Conservation (phyloP, 2,797 vertebrate genomes). For the Lepus oiostolus region DNA sequence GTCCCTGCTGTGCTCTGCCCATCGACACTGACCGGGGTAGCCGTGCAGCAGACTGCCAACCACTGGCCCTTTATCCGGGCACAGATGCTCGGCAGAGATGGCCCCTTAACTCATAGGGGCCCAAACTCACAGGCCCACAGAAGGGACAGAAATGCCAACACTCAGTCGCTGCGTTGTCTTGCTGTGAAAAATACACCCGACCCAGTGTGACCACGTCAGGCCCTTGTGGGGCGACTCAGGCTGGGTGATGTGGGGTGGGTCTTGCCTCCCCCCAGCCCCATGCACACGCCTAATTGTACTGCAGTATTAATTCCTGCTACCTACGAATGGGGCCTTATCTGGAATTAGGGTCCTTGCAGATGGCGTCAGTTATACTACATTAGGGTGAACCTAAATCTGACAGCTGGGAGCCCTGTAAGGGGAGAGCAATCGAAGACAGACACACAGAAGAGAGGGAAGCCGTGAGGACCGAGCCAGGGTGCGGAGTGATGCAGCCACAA, state of each 20-base stretch:
- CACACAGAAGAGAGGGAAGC: not conserved
- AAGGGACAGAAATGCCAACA: not conserved
- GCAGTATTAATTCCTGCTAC: not conserved
- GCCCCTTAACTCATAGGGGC: not conserved
- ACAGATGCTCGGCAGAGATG: not conserved
- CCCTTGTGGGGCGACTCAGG: not conserved
- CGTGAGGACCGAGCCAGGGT: not conserved
- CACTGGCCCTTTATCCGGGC: not conserved
- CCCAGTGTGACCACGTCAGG: not conserved
- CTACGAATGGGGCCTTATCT: not conserved
- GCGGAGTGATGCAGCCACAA: fast-evolving
- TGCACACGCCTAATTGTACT: not conserved
- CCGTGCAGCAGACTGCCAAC: not conserved
- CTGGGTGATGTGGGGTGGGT: not conserved
- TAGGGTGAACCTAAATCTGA: not conserved
- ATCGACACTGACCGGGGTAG: no score
- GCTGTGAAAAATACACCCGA: not conserved
- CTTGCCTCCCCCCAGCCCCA: not conserved
- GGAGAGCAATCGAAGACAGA: not conserved
- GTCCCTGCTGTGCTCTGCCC: not conserved
- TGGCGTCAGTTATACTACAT: not conserved
- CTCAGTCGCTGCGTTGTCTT: not conserved
- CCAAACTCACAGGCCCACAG: not conserved
- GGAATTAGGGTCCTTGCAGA: not conserved
- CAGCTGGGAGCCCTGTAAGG: not conserved